These are phyloP conservation scores for Sphyrna mokarran DNA, from an alignment of 2,113 vertebrate species.

Conservation along the genomic window DNA sequence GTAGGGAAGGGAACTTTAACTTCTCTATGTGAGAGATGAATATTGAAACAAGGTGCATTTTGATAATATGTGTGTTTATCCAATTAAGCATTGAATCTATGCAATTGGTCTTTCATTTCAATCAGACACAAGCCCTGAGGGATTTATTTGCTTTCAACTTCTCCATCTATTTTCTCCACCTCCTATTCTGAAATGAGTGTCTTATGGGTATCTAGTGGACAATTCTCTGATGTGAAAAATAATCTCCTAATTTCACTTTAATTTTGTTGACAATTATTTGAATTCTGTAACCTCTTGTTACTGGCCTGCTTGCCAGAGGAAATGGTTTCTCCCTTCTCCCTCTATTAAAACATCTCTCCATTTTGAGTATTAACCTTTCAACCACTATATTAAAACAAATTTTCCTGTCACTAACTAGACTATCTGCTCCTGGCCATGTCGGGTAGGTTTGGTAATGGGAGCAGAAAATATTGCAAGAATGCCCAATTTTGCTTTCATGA, in stretches of 20 bases:
- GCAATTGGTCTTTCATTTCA: background rate
- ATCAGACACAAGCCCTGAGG: background rate
- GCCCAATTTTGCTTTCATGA: too few species aligned
- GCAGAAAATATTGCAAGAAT: too few species aligned
- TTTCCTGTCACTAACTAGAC: background rate
- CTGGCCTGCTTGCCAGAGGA: too few species aligned
- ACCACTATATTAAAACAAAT: background rate
- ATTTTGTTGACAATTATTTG: background rate
- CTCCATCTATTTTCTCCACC: background rate
- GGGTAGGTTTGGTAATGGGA: too few species aligned
- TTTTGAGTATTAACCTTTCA: too few species aligned
- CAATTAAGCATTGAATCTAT: background rate
- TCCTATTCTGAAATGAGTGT: background rate
- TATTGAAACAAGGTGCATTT: background rate
- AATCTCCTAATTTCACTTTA: background rate
- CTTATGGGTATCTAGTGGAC: background rate
- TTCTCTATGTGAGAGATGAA: background rate
- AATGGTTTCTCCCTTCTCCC: background rate
- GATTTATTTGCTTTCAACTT: background rate
- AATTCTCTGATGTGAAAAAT: background rate
- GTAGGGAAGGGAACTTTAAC: background rate
- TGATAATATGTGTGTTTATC: constrained; percentile 18
- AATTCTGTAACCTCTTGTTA: background rate
- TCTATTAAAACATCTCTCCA: background rate
- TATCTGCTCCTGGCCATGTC: too few species aligned